Conservation (phyloP, 2,888 invertebrate genomes). For the Nemapogon koenigi region DNA sequence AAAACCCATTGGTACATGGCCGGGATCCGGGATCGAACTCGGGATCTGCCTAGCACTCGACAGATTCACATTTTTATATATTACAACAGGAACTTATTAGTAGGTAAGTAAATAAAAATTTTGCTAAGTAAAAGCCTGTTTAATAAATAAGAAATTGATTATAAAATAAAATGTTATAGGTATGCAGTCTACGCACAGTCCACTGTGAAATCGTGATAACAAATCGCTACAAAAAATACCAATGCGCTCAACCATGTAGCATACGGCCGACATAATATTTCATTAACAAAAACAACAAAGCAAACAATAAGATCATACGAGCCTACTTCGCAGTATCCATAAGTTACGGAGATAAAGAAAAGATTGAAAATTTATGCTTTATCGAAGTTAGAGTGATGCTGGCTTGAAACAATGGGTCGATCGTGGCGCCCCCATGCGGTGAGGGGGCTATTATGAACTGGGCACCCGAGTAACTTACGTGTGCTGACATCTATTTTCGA, state of each 20-base stretch:
- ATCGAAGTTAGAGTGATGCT: slow-evolving; percentile 53
- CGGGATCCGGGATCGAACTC: too few species aligned
- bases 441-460: slow-evolving; percentile 26
- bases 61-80: too few species aligned
- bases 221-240: slow-evolving; percentile 62
- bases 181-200: too few species aligned
- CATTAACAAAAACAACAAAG: slow-evolving; percentile 63
- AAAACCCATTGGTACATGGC: too few species aligned
- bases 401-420: slow-evolving; percentile 50
- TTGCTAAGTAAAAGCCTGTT: too few species aligned
- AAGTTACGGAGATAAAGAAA: slow-evolving; percentile 63
- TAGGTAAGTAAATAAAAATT: too few species aligned
- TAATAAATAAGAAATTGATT: too few species aligned
- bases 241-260: slow-evolving; percentile 12
- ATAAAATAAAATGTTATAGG: too few species aligned
- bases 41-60: too few species aligned
- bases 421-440: slow-evolving; percentile 61
- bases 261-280: slow-evolving; percentile 54
- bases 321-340: slow-evolving; percentile 64
- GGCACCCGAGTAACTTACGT: slow-evolving; percentile 17
- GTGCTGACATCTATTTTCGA: slow-evolving; percentile 52
- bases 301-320: slow-evolving; percentile 51
- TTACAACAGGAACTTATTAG: too few species aligned
- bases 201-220: slow-evolving; percentile 65
- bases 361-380: slow-evolving; percentile 62